Percentiles rank a stretch among this genome's conserved stretches.
Conservation (phyloP, 2,888 invertebrate species). For the Stenodema calcarata region DNA sequence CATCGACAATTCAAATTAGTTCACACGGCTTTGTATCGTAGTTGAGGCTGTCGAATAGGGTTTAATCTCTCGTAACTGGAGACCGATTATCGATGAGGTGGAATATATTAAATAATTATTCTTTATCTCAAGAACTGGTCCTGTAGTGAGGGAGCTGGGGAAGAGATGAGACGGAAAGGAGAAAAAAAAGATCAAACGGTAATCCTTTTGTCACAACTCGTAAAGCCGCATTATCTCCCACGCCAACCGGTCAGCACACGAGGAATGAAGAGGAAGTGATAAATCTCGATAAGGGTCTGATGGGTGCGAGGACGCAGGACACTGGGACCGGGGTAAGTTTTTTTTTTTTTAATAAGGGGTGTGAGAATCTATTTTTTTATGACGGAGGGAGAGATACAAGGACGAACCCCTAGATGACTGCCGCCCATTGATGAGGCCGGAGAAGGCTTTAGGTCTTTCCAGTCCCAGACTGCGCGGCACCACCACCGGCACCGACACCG, state of each 20-base stretch:
- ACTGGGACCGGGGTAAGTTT: neutral
- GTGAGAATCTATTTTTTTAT: constrained; percentile 14
- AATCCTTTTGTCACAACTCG: constrained; percentile 27
- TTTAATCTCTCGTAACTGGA: neutral
- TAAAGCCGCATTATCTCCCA: constrained; percentile 28
- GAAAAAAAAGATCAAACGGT: constrained; percentile 11
- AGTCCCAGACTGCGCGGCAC: constrained; percentile 6
- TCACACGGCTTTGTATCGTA: neutral
- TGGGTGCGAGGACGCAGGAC: neutral
- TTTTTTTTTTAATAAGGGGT: constrained; percentile 1
- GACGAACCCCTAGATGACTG: constrained; percentile 13
- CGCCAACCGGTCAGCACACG: constrained; percentile 20
- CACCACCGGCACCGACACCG: neutral
- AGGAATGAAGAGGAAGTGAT: constrained; percentile 18
- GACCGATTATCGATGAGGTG: neutral
- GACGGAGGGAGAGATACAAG: neutral
- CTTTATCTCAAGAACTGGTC: neutral
- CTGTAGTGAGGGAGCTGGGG: neutral
- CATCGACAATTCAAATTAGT: neutral
- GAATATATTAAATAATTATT: neutral
- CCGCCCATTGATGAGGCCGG: constrained; percentile 22
- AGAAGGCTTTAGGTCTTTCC: neutral
- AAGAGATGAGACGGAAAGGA: neutral
- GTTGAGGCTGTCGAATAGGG: neutral
- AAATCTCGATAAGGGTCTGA: constrained; percentile 27